Evolutionary conservation across 64 coral and sea anemone genomes (phyloP), one percentile per base, ranked within the genome.

Genomic region (Montipora sp.): DNA sequence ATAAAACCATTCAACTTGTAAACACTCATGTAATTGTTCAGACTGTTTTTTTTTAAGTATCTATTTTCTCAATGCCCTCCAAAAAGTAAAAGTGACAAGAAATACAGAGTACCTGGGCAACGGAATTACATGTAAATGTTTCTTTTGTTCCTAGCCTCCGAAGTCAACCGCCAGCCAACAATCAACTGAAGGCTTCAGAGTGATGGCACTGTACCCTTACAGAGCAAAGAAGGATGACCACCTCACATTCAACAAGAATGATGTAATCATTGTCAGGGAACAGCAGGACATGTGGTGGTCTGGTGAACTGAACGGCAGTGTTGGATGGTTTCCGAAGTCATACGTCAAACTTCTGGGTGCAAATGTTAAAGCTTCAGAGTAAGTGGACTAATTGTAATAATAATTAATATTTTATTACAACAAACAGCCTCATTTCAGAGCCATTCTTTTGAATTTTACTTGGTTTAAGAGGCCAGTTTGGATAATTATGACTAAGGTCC

Each of bases 251-350:
- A 94, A 92, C 11, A 99, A 99, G 69, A 95, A 93, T 77, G 98
- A 99, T 44, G 70, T 92, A 1, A 99, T 99, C 20, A 87, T 90
- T 59, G 73, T 99, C 3, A 88, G 61, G 71, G 94, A 99, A 71
- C 92, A 99, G 47, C 89, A 99, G 85, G 98, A 99, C 74, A 92
- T 96, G 84, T 99, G 92, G 89, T 99, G 98, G 98, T 94, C 85
- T 55, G 98, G 98, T 24, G 98, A 99, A 46, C 60, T 96, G 6
- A 96, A 99, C 6, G 92, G 98, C 50, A 96, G 90, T 67, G 75
- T 90, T 3, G 98, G 98, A 14, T 99, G 98, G 98, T 99, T 99
- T 79, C 98, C 98, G 16, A 99, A 99, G 80, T 96, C 98, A 0
- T 99, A 96, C 48, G 98, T 96, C 12, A 99, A 99, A 49, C 59